Evolutionary conservation across 2,113 vertebrate species (phyloP), one percentile per base, ranked within the genome.

Genomic region (Elephantulus edwardii): DNA sequence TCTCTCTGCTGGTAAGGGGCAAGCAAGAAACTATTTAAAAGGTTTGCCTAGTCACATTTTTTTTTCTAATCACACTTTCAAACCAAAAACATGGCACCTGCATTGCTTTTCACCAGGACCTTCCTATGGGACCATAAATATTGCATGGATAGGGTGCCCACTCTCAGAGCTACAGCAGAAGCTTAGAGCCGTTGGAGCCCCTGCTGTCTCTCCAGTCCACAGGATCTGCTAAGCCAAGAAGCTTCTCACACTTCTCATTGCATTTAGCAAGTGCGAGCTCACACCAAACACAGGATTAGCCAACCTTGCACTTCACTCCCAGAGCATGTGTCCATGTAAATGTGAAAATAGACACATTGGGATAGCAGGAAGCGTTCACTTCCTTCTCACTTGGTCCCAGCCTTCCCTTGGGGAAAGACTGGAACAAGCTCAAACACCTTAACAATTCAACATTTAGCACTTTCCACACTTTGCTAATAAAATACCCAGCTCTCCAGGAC

Each of bases 351-450:
- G 83, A 35, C 35, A 40, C 38, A 4, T 52, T 1, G 9, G 19
- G 3, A 33, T 28, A 35, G 0, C 9, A 82, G 24, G 2, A 30
- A 28, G 8, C 33, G 17, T 10, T 8, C 30, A 4, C 7, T 50
- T 35, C 16, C 30, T 12, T 52, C 68, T 77, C 20, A 10, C 56
- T 48, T 1, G 10, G 9, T 10, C 20, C 60, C 85, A 26, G 4
- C 8, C 2, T 2, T 3, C 1, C 46, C 33, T 0, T 0, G 0
- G 8, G 44, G 9, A 35, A 20, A 33, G 30, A 13, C 12, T 5
- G 50, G 26, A 68, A 70, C 26, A 62, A 89, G 68, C 86, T 40
- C 1, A 4, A 30, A 38, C 70, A 14, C 1, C 48, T 71, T 44
- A 24, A 24, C n/a, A 19, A 12, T 50, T 62, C 11, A 0, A 24